Evolutionary conservation across 2,113 vertebrate genomes (phyloP), one percentile per base, ranked within the genome.

Genomic region (Phylloscopus whistleri): DNA sequence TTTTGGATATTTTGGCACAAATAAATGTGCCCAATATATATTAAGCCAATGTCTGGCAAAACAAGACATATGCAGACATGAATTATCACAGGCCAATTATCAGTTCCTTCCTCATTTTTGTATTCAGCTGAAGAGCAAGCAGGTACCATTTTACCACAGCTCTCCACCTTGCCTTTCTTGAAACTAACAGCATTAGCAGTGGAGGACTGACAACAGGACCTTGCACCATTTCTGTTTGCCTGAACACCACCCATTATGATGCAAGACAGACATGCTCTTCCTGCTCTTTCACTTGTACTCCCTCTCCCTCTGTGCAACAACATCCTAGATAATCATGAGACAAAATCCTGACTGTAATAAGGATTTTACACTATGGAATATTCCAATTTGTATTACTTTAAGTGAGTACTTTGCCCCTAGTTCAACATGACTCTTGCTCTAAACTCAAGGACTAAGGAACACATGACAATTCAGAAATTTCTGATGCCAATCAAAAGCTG

Each of bases 401-500:
- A 59, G 16, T 37, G 31, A 39, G 17, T 83, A 88, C 37, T 90
- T 37, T 58, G 46, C 16, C 10, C 10, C 33, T 67, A 78, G 63
- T 39, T n/a, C 0, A 0, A 56, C 28, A 35, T 7, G 7, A 69
- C 19, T 55, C 43, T 60, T 59, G 35, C 11, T 58, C 55, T 84
- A 26, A 63, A 48, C 11, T 68, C 17, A 49, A 62, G 37, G 10
- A 51, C n/a, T 66, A 78, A 59, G 23, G 10, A 88, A 92, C 33
- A 63, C 21, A 46, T 3, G 4, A 51, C 20, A 84, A 52, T 23
- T 77, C 41, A 53, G 4, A 6, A 80, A 76, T 28, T 26, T 75
- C 16, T 14, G 19, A 19, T 51, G 10, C 12, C 60, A 58, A 60
- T 23, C 3, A 39, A 77, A 86, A 88, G 22, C 31, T 53, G 18